A percentile compares a stretch with the other conserved stretches of the same genome.
phyloP scores from a whole-genome alignment of 2,797 vertebrate species.

The Aphelocoma californica region DNA sequence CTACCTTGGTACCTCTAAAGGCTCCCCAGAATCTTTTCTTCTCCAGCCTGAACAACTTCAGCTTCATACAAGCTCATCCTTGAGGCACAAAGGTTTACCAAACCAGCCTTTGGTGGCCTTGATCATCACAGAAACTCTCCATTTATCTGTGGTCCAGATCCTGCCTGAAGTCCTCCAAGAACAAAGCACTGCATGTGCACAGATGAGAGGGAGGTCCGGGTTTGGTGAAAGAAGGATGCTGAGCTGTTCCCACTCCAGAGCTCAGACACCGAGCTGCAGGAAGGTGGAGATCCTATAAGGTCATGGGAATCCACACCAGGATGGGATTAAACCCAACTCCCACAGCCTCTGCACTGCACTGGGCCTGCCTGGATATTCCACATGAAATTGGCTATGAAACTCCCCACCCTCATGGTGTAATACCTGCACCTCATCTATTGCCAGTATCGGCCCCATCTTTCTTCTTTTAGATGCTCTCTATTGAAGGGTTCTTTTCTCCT shows the following conservation, averaged over 20 bases:
- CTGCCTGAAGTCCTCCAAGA: not conserved
- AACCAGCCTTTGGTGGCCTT: not conserved
- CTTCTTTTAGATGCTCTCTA: not conserved
- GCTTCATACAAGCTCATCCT: not conserved
- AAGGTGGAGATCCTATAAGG: not conserved
- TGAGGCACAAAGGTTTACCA: not conserved
- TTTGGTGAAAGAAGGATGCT: not conserved
- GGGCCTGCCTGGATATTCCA: not conserved
- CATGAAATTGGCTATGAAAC: not conserved
- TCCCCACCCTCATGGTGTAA: not conserved
- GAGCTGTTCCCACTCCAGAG: not conserved
- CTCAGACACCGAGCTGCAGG: not conserved
- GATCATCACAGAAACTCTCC: not conserved
- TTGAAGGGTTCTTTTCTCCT: not conserved
- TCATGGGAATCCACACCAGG: not conserved
- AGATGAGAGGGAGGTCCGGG: not conserved
- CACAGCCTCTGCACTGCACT: not conserved
- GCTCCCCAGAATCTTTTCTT: not conserved
- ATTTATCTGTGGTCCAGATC: not conserved
- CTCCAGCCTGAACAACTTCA: not conserved
- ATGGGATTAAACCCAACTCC: not conserved
- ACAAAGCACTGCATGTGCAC: not conserved
- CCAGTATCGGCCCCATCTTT: not conserved
- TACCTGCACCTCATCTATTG: not conserved
- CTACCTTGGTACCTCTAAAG: not conserved